Evolutionary conservation across 2,113 vertebrate genomes (phyloP), one percentile per base, ranked within the genome.

Genomic region (Salvelinus sp.): DNA sequence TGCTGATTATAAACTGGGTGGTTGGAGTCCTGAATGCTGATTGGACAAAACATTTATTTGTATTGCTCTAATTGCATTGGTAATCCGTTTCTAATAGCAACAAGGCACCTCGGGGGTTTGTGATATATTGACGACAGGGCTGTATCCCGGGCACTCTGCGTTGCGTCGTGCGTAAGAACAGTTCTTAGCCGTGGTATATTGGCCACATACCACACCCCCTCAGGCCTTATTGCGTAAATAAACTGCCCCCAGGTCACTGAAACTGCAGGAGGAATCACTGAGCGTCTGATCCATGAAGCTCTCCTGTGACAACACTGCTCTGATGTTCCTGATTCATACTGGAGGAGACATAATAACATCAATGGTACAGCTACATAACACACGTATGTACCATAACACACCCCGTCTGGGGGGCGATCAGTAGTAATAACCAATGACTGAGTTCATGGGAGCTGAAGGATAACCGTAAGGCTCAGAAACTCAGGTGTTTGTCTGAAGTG

Each of bases 271-370:
- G 78, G 87, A 90, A 90, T 90, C 87, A 79, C 79, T 47, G 81
- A 30, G 58, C 78, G 87, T 92, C 91, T 90, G 83, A n/a, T 71
- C 77, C 87, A 88, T 91, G 86, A 44, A 44, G 38, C 9, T 44
- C 9, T 44, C 9, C 38, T 44, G 38, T 89, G 74, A 83, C 86
- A 90, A 87, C 86, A 81, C 76, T 83, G 73, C 86, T 89, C 85
- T 44, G 38, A 89, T 80, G 85, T 90, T 90, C 82, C 81, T 85
- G 88, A 84, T 85, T 44, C 38, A 44, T 44, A 10, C 38, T 44
- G 62, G 86, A 88, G 87, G 85, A 90, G 83, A 83, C 90, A 86
- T 89, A 86, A 86, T 78, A 88, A 88, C 92, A 93, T 93, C 92
- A 91, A 91, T 91, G 91, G 80, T 73, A 38, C 69, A 83, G 88